Base-by-base conservation (phyloP, 2,113 vertebrate species). In the Sylvietta virens region DNA sequence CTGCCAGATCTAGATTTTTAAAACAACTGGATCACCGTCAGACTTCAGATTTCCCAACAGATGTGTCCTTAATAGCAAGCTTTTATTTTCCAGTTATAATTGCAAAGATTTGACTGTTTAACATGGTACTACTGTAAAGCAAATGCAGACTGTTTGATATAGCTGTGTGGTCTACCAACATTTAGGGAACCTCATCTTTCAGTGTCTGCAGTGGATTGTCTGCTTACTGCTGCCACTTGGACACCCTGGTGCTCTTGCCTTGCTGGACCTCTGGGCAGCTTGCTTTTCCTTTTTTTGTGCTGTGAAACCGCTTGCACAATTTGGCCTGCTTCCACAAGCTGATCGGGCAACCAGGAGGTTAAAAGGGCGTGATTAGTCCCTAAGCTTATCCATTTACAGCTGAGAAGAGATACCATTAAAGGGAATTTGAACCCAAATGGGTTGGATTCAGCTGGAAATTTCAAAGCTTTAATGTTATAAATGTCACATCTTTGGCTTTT, bases 391-490 rank as follows among this genome's bases (percentile, higher is more conserved):
- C 33, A 26, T 87, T 91, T 64, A 47, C 21, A 73, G 21, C 14
- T 40, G 69, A 12, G n/a, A 81, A 91, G 57, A 92, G 35, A 33
- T 40, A 71, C 44, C 66, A 33, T 86, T 91, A 79, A 94, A 79
- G n/a, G 51, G 56, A 66, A 71, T 94, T 85, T 67, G 47, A 82
- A 70, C 35, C 61, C 56, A 71, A 74, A 76, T 22, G 61, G 15
- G 26, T 86, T 95, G 64, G 67, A 88, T 93, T 92, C 57, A 82
- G 24, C 61, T 80, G 44, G 53, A 86, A 79, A 45, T 86, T 57
- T 83, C 54, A 90, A 83, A 86, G 50, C 67, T 86, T 86, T 88
- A 73, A 60, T 94, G 54, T 88, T 94, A 80, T 92, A 80, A 90
- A 67, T 74, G 61, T 57, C 66, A n/a, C 83, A 39, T 67, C 47